Conservation (phyloP, 2,888 invertebrate species). For the Tanypteryx hageni region DNA sequence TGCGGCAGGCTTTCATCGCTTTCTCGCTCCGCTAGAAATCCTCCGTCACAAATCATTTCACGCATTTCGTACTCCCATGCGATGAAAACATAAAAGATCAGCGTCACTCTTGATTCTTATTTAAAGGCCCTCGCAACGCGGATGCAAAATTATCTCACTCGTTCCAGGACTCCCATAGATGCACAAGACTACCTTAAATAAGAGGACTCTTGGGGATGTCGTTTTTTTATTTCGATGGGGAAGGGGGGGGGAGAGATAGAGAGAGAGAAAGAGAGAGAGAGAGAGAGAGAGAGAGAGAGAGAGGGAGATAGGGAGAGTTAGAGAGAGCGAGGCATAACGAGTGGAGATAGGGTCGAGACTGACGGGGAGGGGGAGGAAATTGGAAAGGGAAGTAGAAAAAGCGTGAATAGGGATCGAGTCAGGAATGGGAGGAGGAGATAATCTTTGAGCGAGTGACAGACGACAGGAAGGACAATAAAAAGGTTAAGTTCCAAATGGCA, state of each 20-base stretch:
- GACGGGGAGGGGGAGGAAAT: neutral
- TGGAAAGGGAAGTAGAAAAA: neutral
- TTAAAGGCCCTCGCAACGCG: too few relatives aligned
- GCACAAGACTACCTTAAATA: too few relatives aligned
- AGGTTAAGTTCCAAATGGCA: conserved; percentile 48
- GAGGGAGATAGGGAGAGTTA: neutral
- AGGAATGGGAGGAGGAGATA: neutral
- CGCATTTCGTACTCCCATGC: too few relatives aligned
- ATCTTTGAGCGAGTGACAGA: conserved; percentile 28
- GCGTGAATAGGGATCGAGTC: neutral
- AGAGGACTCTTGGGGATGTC: too few relatives aligned
- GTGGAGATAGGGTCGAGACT: neutral
- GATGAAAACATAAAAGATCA: too few relatives aligned
- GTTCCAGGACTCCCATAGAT: too few relatives aligned
- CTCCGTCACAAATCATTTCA: too few relatives aligned
- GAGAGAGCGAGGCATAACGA: neutral
- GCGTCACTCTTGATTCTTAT: too few relatives aligned
- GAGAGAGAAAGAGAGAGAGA: neutral
- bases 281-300: neutral
- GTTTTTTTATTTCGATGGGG: neutral
- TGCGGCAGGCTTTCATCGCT: too few relatives aligned
- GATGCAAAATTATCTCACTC: too few relatives aligned
- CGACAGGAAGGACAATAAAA: conserved; percentile 60
- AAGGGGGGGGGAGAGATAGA: neutral
- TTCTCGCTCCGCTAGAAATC: too few relatives aligned